These are phyloP conservation scores for Silurus glanis DNA, from an alignment of 2,113 vertebrate genomes.

Conservation along the genomic window DNA sequence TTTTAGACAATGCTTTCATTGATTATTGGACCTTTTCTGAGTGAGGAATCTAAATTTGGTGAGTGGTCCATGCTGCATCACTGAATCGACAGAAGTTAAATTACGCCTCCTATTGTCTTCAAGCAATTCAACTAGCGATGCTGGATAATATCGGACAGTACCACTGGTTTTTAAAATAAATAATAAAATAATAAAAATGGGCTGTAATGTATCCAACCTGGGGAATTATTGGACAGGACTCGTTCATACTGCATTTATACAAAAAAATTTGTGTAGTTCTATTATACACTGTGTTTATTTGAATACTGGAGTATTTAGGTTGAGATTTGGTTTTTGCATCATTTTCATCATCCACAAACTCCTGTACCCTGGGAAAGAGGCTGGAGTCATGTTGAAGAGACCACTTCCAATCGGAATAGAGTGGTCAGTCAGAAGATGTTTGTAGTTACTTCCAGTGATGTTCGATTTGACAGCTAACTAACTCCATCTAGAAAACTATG, in stretches of 20 bases:
- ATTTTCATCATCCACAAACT: conserved; percentile 1
- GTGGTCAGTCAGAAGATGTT: background rate
- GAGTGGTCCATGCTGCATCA: background rate
- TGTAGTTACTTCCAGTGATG: background rate
- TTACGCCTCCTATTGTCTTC: background rate
- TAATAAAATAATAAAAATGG: background rate
- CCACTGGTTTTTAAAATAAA: background rate
- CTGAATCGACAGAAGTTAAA: conserved; percentile 4
- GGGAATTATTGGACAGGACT: background rate
- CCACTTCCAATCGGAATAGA: background rate
- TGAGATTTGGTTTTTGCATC: background rate
- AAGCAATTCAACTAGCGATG: background rate
- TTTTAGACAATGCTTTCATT: conserved; percentile 7
- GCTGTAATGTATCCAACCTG: background rate
- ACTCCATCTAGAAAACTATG: background rate
- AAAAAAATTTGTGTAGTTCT: background rate
- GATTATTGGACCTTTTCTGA: conserved; percentile 2
- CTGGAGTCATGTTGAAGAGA: background rate
- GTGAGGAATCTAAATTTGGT: background rate
- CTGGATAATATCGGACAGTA: background rate
- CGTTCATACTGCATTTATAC: background rate
- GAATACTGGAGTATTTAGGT: background rate
- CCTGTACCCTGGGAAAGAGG: background rate
- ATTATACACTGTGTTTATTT: background rate
- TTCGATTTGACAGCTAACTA: background rate